Evolutionary conservation across 2,888 invertebrate genomes (phyloP).

Genomic region (Aromia moschata): DNA sequence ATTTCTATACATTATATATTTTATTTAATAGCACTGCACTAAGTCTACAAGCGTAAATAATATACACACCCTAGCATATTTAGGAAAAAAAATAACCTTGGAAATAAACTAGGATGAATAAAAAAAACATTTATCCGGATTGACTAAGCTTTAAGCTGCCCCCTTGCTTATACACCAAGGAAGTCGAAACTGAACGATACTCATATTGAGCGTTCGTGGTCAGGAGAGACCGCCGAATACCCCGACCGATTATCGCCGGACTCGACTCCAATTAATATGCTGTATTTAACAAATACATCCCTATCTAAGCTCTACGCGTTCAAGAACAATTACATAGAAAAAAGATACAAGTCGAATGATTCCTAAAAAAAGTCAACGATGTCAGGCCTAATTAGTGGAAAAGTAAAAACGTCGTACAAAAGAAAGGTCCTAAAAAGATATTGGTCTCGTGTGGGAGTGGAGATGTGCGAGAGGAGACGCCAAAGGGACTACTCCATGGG

Average conservation of each 20-base stretch:
- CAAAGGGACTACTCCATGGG: slow-evolving; percentile 39
- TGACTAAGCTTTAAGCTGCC: slow-evolving; percentile 60
- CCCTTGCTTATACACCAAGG: slow-evolving; percentile 58
- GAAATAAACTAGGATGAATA: slow-evolving; percentile 43
- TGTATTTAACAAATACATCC: slow-evolving; percentile 48
- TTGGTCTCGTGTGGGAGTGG: slow-evolving; percentile 34
- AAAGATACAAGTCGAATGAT: slow-evolving; percentile 26
- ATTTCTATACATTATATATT: slow-evolving; percentile 24
- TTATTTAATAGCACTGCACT: slow-evolving; percentile 35
- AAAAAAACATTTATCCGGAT: slow-evolving; percentile 43
- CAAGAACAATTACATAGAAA: slow-evolving; percentile 23
- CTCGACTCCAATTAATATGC: slow-evolving; percentile 37
- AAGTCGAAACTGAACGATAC: slow-evolving; percentile 16
- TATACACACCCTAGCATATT: slow-evolving; percentile 43
- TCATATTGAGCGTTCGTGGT: background rate
- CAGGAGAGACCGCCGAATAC: background rate
- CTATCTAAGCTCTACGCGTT: slow-evolving; percentile 32
- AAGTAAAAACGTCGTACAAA: slow-evolving; percentile 12
- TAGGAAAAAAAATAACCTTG: slow-evolving; percentile 28
- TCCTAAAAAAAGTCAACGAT: slow-evolving; percentile 11
- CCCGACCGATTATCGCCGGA: slow-evolving; percentile 21
- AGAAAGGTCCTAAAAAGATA: slow-evolving; percentile 13
- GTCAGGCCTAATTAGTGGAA: background rate
- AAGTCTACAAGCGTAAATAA: slow-evolving; percentile 45
- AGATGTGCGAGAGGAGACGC: slow-evolving; percentile 11